Base-by-base conservation (phyloP, 2,113 vertebrate genomes). In the Argyrosomus japonicus region DNA sequence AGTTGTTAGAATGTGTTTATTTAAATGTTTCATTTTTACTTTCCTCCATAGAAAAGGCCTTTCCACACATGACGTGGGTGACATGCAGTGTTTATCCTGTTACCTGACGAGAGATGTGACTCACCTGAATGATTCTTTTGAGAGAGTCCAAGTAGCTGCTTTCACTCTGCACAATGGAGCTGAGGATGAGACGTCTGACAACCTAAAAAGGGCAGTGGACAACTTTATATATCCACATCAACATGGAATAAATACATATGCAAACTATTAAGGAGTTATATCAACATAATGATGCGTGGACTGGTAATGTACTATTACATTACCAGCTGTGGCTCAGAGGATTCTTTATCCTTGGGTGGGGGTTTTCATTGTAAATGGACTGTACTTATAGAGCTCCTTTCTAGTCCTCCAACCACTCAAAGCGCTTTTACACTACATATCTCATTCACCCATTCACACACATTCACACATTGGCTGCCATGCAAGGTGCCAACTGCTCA, bases 81-180 rank as follows among this genome's bases (percentile, higher is more conserved):
- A 40, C 36, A 40, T 40, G 36, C 7, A 40, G 8, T 40, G 36
- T 40, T 40, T 40, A 40, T 36, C 45, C 25, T 45, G 54, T 27
- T 56, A 72, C 43, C 61, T 51, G 65, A 71, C 14, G 9, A 27
- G n/a, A 71, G 8, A 7, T 2, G 32, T 0, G 27, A 63, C 85
- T 76, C 67, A 91, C 89, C 87, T 81, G 87, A 15, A 91, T 73
- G 47, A 91, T 77, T 23, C 89, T 83, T 48, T 72, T 85, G 6
- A 91, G 87, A n/a, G 89, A 91, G 57, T 79, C 57, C 73, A 91
- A 57, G 82, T 91, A 91, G 67, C 74, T 87, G 77, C 67, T 73
- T 57, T 91, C 89, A 68, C 89, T 91, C 62, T 91, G 87, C 29
- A 91, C 53, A 1, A 91, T 89, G 56, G 89, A 91, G 71, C 67